A percentile compares a stretch with the other conserved stretches of the same genome.
Evolutionary conservation across 2,797 vertebrate species (phyloP).

Genomic region (Todus mexicanus): DNA sequence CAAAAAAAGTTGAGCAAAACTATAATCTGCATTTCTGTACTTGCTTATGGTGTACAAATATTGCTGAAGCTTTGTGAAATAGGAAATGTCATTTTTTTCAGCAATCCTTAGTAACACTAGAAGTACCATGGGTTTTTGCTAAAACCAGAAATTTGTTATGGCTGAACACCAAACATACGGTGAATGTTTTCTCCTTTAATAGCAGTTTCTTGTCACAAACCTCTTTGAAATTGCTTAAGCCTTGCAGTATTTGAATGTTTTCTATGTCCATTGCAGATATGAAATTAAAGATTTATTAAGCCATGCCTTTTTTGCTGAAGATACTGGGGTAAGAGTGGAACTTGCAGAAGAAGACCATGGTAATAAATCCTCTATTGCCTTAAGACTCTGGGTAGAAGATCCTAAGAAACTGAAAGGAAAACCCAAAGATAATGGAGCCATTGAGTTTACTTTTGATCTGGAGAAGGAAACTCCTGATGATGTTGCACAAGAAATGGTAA

Average conservation of each 20-base stretch:
- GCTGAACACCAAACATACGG: not conserved
- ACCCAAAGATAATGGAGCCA: slow-evolving; percentile 98
- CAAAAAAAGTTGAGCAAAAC: not conserved
- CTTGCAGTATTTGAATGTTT: not conserved
- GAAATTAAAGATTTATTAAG: slow-evolving; percentile 97
- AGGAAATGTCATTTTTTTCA: not conserved
- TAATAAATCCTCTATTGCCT: slow-evolving; percentile 91
- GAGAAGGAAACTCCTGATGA: slow-evolving; percentile 94
- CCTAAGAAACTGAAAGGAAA: slow-evolving; percentile 97
- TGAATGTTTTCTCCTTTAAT: not conserved
- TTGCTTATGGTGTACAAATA: not conserved
- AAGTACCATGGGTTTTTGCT: not conserved
- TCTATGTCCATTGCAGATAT: slow-evolving; percentile 78
- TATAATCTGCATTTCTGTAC: not conserved
- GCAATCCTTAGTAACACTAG: not conserved
- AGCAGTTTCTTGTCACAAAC: not conserved
- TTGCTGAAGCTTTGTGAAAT: not conserved
- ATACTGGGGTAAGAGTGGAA: slow-evolving; percentile 97
- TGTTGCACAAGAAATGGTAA: slow-evolving; percentile 98
- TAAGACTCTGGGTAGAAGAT: slow-evolving; percentile 98
- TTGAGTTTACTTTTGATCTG: slow-evolving; percentile 95
- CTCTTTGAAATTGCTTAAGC: not conserved
- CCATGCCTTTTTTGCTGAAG: slow-evolving; percentile 98
- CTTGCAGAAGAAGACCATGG: slow-evolving; percentile 97
- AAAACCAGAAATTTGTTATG: not conserved